A percentile compares a stretch with the other conserved stretches of the same genome.
These are phyloP conservation scores for Edolisoma coerulescens DNA, from an alignment of 2,113 vertebrate species.

Conservation along the genomic window DNA sequence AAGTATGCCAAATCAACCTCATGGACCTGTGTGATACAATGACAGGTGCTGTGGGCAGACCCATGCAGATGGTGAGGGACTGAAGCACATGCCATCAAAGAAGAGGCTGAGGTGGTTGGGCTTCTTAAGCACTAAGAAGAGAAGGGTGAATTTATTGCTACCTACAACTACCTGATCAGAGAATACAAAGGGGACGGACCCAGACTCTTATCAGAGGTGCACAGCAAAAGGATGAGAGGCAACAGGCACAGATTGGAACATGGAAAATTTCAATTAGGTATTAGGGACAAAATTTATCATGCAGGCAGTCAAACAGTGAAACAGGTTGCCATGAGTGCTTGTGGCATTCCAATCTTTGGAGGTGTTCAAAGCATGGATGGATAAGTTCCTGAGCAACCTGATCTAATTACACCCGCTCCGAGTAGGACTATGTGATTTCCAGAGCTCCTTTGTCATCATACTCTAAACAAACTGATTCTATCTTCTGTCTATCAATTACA, in stretches of 20 bases:
- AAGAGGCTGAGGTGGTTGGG: not conserved
- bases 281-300: not conserved
- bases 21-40: fast-evolving
- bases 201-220: not conserved
- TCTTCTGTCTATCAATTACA: not conserved
- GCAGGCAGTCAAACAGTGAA: not conserved
- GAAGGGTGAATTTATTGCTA: not conserved
- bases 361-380: not conserved
- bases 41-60: not conserved
- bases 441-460: not conserved
- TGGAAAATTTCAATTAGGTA: not conserved
- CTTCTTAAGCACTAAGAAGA: not conserved
- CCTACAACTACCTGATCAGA: not conserved
- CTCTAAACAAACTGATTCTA: not conserved
- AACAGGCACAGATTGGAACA: not conserved
- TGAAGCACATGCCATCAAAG: not conserved
- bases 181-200: not conserved
- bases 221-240: not conserved
- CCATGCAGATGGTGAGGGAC: fast-evolving
- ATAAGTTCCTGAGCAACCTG: not conserved
- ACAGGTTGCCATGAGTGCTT: not conserved
- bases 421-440: not conserved
- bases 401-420: not conserved
- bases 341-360: not conserved
- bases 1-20: not conserved